These are phyloP conservation scores for Tachycineta bicolor DNA, from an alignment of 2,113 vertebrate genomes.

Conservation along the genomic window DNA sequence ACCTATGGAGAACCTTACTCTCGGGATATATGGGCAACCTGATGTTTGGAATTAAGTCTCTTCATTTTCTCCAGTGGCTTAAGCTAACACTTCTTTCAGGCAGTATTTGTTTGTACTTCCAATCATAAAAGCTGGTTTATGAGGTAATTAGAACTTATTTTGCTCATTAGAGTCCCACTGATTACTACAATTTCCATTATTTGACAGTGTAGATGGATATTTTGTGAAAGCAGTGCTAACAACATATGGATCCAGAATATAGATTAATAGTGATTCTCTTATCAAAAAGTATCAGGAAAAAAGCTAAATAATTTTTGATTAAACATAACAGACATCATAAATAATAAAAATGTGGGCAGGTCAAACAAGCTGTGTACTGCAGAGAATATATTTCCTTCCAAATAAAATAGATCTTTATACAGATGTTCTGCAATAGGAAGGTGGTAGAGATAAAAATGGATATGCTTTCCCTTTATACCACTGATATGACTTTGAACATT, in stretches of 20 bases:
- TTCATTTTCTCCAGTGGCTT: background rate
- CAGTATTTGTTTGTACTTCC: background rate
- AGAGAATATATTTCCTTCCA: background rate
- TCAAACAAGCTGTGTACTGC: background rate
- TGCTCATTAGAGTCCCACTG: background rate
- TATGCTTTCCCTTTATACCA: background rate
- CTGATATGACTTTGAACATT: background rate
- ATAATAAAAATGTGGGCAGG: background rate
- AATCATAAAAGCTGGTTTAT: constrained; percentile 3
- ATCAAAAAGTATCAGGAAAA: background rate
- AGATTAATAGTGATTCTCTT: background rate
- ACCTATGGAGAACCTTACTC: background rate
- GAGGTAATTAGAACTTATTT: background rate
- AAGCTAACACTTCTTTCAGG: background rate
- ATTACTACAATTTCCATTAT: background rate
- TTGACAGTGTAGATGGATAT: background rate
- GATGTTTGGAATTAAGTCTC: background rate
- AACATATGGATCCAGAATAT: background rate
- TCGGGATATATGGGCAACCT: background rate
- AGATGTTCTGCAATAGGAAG: background rate
- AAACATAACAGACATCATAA: background rate
- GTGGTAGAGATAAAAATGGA: background rate
- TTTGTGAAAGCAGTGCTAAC: background rate
- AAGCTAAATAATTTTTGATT: background rate
- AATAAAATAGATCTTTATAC: background rate